phyloP scores from a whole-genome alignment of 2,113 vertebrate species.

The Noctilio leporinus region DNA sequence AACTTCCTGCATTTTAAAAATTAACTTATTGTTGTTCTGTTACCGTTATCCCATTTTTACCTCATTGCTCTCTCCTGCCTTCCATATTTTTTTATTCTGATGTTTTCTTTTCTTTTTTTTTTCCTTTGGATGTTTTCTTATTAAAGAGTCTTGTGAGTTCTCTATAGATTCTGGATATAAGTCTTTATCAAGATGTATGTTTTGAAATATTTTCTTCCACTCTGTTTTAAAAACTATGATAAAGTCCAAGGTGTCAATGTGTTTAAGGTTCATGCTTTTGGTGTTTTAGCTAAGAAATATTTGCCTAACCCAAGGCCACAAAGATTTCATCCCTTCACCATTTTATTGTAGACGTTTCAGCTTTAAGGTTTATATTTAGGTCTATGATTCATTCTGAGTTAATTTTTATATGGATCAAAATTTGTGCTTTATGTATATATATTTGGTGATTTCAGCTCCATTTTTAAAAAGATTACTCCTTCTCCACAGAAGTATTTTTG shows the following conservation, averaged over 20 bases:
- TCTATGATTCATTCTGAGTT: not conserved
- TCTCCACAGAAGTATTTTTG: not conserved
- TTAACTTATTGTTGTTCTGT: too few species aligned
- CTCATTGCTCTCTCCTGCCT: too few species aligned
- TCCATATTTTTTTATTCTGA: too few species aligned
- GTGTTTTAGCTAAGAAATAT: not conserved
- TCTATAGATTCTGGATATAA: not conserved
- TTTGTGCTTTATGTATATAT: not conserved
- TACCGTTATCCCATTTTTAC: too few species aligned
- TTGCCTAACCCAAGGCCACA: not conserved
- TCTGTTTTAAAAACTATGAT: not conserved
- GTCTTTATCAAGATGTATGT: not conserved
- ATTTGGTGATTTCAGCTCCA: not conserved
- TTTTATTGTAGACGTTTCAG: not conserved
- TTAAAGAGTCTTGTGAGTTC: not conserved
- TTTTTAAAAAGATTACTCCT: not conserved
- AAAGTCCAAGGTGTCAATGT: not conserved
- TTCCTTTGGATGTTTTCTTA: not conserved
- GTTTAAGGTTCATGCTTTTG: not conserved
- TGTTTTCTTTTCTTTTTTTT: too few species aligned
- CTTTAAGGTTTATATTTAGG: not conserved
- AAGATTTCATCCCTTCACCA: not conserved
- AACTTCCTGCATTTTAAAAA: too few species aligned
- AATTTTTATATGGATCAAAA: not conserved
- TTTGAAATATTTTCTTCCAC: not conserved